A percentile compares a stretch with the other conserved stretches of the same genome.
These are phyloP conservation scores for Cotesia congregata DNA, from an alignment of 2,888 invertebrate species.

Conservation along the genomic window DNA sequence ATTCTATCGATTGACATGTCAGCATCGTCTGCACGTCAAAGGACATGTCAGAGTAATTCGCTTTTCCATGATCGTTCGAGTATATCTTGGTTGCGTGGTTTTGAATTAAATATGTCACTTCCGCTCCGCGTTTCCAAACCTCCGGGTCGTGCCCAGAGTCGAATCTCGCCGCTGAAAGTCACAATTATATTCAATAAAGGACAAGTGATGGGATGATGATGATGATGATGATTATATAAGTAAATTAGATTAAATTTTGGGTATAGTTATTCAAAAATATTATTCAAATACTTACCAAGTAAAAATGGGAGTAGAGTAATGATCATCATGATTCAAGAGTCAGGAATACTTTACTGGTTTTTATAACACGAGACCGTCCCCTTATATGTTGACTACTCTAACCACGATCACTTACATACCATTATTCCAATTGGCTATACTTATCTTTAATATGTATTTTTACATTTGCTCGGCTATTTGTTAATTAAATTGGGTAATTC, in stretches of 20 bases:
- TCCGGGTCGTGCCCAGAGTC: not conserved
- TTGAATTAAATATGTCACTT: slow-evolving; percentile 29
- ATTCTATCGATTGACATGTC: slow-evolving; percentile 8
- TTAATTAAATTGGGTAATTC: slow-evolving; percentile 15
- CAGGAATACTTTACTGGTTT: slow-evolving; percentile 20
- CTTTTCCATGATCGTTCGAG: not conserved
- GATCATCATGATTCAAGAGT: slow-evolving; percentile 16
- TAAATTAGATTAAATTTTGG: not conserved
- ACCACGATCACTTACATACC: slow-evolving; percentile 15
- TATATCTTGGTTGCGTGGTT: slow-evolving; percentile 13
- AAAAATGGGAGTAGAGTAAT: slow-evolving; percentile 36
- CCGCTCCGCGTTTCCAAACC: slow-evolving; percentile 5
- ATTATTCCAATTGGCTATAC: slow-evolving; percentile 30
- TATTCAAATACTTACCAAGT: slow-evolving; percentile 24
- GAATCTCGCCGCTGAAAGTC: slow-evolving; percentile 16
- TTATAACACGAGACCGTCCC: not conserved
- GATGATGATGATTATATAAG: too few species aligned
- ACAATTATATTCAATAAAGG: not conserved
- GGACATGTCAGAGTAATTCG: not conserved
- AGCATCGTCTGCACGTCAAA: slow-evolving; percentile 19
- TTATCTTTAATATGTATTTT: not conserved
- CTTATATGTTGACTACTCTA: slow-evolving; percentile 21
- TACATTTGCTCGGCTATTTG: slow-evolving; percentile 13
- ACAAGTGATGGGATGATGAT: too few species aligned
- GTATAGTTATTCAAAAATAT: not conserved